A percentile compares a stretch with the other conserved stretches of the same genome.
Evolutionary conservation across 1,140 invertebrate genomes (phyloP).

Genomic region (Trachymyrmex septentrionalis): DNA sequence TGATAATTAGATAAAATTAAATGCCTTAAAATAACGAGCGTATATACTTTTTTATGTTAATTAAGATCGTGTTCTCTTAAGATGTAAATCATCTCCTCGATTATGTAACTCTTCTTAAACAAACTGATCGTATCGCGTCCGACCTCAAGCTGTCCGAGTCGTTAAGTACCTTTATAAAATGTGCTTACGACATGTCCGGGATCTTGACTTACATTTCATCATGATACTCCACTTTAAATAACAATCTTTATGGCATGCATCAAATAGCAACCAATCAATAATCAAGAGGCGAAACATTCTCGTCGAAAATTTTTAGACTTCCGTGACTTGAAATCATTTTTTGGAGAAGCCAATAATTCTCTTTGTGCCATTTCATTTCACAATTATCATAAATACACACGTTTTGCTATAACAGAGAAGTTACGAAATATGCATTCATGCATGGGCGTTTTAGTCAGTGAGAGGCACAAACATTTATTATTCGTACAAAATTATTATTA

Average conservation of each 20-base stretch:
- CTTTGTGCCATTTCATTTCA: background rate
- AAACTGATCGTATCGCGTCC: constrained; percentile 39
- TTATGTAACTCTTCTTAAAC: constrained; percentile 39
- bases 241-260: background rate
- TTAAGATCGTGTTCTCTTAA: background rate
- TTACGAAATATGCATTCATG: background rate
- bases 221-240: constrained; percentile 51
- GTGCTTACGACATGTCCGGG: constrained; percentile 25
- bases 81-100: background rate
- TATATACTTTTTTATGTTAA: background rate
- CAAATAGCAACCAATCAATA: background rate
- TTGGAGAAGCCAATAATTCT: background rate
- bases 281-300: background rate
- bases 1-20: background rate
- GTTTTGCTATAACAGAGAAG: background rate
- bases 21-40: background rate
- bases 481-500: too few species aligned
- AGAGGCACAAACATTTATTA: too few species aligned
- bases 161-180: constrained; percentile 19
- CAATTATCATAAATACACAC: background rate
- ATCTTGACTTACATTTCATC: constrained; percentile 50
- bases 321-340: background rate
- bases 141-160: constrained; percentile 32
- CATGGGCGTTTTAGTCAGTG: too few species aligned
- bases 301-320: background rate